Percentiles rank a stretch among this genome's conserved stretches.
Conservation (phyloP, 1,140 invertebrate genomes). For the Papilio polyxenes region DNA sequence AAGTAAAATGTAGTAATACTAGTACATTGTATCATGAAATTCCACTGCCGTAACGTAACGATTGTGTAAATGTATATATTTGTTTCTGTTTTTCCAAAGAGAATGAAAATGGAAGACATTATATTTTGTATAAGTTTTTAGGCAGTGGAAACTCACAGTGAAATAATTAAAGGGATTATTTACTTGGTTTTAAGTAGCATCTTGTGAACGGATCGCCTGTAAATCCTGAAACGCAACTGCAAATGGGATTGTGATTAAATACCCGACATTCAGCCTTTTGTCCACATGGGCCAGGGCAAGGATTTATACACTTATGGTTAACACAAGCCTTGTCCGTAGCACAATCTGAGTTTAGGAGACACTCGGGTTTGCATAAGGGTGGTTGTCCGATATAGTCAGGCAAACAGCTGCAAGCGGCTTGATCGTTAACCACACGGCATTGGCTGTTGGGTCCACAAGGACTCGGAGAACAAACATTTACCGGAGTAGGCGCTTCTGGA, state of each 20-base stretch:
- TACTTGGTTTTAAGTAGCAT: constrained; percentile 83
- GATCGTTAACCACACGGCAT: constrained; percentile 81
- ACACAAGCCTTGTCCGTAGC: constrained; percentile 82
- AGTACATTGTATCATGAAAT: neutral
- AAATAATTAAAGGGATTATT: constrained; percentile 51
- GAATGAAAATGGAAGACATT: neutral
- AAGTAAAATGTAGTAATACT: constrained; percentile 33
- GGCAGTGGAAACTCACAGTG: neutral
- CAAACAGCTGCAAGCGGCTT: constrained; percentile 83
- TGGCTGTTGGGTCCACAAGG: constrained; percentile 85
- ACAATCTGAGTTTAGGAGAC: constrained; percentile 84
- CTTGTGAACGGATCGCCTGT: constrained; percentile 82
- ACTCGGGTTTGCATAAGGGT: constrained; percentile 84
- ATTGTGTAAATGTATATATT: neutral
- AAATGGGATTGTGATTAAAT: constrained; percentile 84
- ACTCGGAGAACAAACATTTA: constrained; percentile 83
- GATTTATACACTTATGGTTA: constrained; percentile 85
- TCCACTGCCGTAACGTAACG: neutral
- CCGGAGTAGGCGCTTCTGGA: constrained; percentile 77
- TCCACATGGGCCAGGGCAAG: constrained; percentile 85
- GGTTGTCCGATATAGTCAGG: constrained; percentile 83
- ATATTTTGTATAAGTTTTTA: neutral
- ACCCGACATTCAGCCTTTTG: constrained; percentile 84
- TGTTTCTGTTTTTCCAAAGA: neutral
- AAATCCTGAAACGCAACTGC: constrained; percentile 79